Conservation (phyloP, 2,113 vertebrate species). For the Malurus elegans region DNA sequence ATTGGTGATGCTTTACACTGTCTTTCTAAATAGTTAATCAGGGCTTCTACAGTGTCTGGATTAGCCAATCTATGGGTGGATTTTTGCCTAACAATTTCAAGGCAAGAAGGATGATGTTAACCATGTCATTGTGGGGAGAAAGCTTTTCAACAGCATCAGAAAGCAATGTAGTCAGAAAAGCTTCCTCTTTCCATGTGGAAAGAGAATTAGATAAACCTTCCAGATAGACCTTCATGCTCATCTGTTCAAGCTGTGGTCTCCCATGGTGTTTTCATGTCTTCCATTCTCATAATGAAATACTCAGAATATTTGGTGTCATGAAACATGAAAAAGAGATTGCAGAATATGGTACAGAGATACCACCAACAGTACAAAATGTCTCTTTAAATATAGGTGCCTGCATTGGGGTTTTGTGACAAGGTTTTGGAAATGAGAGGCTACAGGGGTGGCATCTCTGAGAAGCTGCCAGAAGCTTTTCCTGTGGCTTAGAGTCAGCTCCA, state of each 20-base stretch:
- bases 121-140: neutral
- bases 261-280: neutral
- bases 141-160: neutral
- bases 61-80: neutral
- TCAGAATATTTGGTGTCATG: neutral
- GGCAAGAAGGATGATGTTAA: neutral
- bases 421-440: neutral
- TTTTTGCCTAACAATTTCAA: neutral
- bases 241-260: neutral
- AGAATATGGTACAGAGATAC: neutral
- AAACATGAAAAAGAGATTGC: neutral
- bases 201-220: neutral
- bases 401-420: neutral
- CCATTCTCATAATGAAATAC: neutral
- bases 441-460: neutral
- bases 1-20: neutral
- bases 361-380: neutral
- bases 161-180: neutral
- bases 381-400: neutral
- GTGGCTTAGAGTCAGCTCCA: neutral
- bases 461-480: neutral
- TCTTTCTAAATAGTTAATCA: neutral
- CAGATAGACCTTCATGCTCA: neutral
- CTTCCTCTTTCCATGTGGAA: neutral
- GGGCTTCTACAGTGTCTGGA: neutral